phyloP scores from a whole-genome alignment of 1,140 invertebrate species.

The Ladona fulva region DNA sequence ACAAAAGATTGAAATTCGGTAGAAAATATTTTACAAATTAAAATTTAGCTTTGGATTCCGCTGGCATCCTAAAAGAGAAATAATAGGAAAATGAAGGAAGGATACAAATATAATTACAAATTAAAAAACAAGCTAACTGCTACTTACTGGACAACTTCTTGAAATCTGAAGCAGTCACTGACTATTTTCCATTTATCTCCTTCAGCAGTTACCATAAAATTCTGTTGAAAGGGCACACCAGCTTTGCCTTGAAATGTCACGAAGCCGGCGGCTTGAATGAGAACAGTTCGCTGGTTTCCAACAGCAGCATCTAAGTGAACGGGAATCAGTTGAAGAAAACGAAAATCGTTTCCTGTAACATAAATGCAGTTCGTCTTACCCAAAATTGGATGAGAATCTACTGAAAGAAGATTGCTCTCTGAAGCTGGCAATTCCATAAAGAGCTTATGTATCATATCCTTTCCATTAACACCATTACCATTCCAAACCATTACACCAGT shows the following conservation, averaged over 20 bases:
- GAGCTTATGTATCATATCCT: slow-evolving; percentile 68
- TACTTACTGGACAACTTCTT: slow-evolving; percentile 40
- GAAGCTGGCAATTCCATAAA: slow-evolving; percentile 61
- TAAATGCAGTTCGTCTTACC: slow-evolving; percentile 37
- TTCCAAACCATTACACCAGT: slow-evolving; percentile 75
- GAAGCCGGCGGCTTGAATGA: slow-evolving; percentile 64
- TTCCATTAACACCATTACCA: slow-evolving; percentile 64
- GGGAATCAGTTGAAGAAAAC: slow-evolving; percentile 17
- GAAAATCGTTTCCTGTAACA: neutral
- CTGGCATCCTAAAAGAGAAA: neutral
- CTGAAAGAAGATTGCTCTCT: slow-evolving; percentile 54
- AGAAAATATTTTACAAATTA: neutral
- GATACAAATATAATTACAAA: neutral
- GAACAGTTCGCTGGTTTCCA: slow-evolving; percentile 55
- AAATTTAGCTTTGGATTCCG: neutral
- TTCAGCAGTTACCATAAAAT: slow-evolving; percentile 69
- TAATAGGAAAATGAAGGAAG: neutral
- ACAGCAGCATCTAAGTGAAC: slow-evolving; percentile 41
- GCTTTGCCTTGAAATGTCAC: slow-evolving; percentile 54
- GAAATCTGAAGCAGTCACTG: slow-evolving; percentile 68
- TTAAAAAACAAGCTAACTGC: neutral
- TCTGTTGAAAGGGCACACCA: slow-evolving; percentile 62
- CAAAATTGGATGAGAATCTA: slow-evolving; percentile 70
- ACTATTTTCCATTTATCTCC: slow-evolving; percentile 84
- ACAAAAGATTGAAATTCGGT: no score